Base-by-base conservation (phyloP, 2,888 invertebrate species). In the Exephanes ischioxanthus region DNA sequence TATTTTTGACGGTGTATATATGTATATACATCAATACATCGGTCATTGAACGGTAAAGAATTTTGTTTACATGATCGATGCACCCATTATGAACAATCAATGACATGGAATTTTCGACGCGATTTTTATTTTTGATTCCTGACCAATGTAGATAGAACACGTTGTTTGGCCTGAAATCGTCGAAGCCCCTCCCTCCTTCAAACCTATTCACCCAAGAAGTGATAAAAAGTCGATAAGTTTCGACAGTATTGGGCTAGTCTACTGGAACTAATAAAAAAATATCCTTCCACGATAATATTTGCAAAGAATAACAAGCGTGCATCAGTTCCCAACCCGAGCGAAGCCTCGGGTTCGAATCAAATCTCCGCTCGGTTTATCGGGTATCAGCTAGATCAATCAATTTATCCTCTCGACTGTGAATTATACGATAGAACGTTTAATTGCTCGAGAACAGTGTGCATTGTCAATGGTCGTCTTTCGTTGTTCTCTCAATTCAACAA, bases 231-330 rank as follows among this genome's bases (percentile, higher is more conserved):
- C 26, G 61, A 61, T 61, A 33, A 61, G 33, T 16, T 61, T 61
- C 61, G 26, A 33, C 30, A 7, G 61, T 33, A 33, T 30, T 16
- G 37, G 45, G 19, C 55, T 63, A 33, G 9, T 71, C 16, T 30
- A n/a, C 58, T 53, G 80, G 30, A 80, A 51, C 55, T 80, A 68
- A 67, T 51, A 19, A 70, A 19, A 70, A 41, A 26, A 63, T 41
- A 77, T 63, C 63, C 55, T 67, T 37, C 51, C 33, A 55, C 67
- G 53, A 67, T 71, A 67, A 72, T 14, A 26, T 55, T 37, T 14
- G 37, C 48, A 2, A n/a, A n/a, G 7, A 58, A 22, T 67, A 58
- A 48, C 33, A 67, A 78, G 22, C 7, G 22, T 7, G 11, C 2
- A 22, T 76, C 22, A n/a, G 5, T 30, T 48, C 33, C 48, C 16